Conservation (phyloP, 2,888 invertebrate species). For the Oscheius onirici region DNA sequence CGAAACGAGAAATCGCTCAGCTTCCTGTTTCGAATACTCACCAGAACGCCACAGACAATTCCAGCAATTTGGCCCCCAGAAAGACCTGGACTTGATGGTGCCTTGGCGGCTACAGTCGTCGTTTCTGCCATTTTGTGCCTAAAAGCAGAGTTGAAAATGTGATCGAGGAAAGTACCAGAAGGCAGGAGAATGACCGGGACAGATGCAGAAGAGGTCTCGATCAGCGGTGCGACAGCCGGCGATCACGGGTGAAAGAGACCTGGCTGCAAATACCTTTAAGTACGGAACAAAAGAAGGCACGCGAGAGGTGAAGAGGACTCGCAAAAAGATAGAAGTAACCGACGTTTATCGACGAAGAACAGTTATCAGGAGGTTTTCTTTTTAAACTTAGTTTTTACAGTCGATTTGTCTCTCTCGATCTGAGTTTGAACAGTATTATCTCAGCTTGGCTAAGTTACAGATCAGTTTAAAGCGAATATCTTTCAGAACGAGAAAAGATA, state of each 20-base stretch:
- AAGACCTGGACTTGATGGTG: conserved; percentile 28
- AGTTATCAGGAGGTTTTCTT: too few species aligned
- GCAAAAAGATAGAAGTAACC: background rate
- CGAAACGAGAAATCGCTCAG: background rate
- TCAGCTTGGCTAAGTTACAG: too few species aligned
- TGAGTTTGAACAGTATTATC: too few species aligned
- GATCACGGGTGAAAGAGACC: conserved; percentile 50
- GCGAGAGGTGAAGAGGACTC: background rate
- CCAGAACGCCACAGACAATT: conserved; percentile 63
- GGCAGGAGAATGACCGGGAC: conserved; percentile 32
- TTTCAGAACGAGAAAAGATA: too few species aligned
- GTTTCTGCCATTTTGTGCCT: background rate
- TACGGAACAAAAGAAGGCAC: conserved; percentile 5
- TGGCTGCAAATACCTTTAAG: conserved; percentile 42
- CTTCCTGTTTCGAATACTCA: conserved; percentile 38
- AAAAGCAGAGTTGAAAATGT: background rate
- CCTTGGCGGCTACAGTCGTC: background rate
- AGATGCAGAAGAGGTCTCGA: conserved; percentile 53
- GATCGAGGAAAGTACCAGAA: background rate
- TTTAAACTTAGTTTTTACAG: too few species aligned
- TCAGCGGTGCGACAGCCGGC: conserved; percentile 53
- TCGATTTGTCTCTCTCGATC: too few species aligned
- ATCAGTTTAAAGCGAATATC: too few species aligned
- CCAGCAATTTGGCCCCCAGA: conserved; percentile 63
- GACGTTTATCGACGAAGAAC: too few species aligned